Conservation (phyloP, 2,888 invertebrate species). For the Hipparchia sbordonii region DNA sequence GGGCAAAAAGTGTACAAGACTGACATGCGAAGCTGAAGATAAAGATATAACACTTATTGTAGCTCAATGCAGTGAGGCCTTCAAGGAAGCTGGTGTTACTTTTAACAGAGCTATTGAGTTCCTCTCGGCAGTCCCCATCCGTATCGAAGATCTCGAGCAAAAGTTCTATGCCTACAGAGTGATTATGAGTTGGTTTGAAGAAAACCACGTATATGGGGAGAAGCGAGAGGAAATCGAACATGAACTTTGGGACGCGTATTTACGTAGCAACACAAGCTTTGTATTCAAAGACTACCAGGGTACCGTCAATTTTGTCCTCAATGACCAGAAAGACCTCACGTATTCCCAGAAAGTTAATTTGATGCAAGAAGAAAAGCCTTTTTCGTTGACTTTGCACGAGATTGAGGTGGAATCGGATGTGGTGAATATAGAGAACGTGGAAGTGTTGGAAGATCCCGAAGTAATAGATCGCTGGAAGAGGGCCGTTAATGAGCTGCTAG, state of each 20-base stretch:
- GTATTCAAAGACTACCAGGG: slow-evolving; percentile 60
- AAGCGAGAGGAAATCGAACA: slow-evolving; percentile 73
- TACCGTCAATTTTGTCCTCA: slow-evolving; percentile 65
- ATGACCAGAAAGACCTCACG: slow-evolving; percentile 64
- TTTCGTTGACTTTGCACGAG: slow-evolving; percentile 65
- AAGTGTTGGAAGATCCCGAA: slow-evolving; percentile 65
- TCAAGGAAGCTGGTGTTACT: slow-evolving; percentile 83
- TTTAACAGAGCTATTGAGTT: slow-evolving; percentile 85
- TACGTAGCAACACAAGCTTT: slow-evolving; percentile 45
- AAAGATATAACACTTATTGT: slow-evolving; percentile 78
- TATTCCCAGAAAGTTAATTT: slow-evolving; percentile 52
- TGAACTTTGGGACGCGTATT: slow-evolving; percentile 75
- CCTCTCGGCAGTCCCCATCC: slow-evolving; percentile 80
- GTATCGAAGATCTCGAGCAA: slow-evolving; percentile 66
- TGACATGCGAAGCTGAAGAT: slow-evolving; percentile 56
- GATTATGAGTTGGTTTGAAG: slow-evolving; percentile 76
- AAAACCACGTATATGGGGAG: slow-evolving; percentile 65
- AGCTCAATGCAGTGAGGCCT: slow-evolving; percentile 84
- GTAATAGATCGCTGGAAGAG: slow-evolving; percentile 70
- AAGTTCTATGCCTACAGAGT: slow-evolving; percentile 81
- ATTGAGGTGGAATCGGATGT: slow-evolving; percentile 75
- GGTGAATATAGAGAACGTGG: slow-evolving; percentile 67
- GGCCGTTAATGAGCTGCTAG: slow-evolving; percentile 80
- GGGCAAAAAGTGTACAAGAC: slow-evolving; percentile 67
- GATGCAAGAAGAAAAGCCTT: slow-evolving; percentile 61